Base-by-base conservation (phyloP, 1,140 invertebrate genomes). In the Lerema accius region DNA sequence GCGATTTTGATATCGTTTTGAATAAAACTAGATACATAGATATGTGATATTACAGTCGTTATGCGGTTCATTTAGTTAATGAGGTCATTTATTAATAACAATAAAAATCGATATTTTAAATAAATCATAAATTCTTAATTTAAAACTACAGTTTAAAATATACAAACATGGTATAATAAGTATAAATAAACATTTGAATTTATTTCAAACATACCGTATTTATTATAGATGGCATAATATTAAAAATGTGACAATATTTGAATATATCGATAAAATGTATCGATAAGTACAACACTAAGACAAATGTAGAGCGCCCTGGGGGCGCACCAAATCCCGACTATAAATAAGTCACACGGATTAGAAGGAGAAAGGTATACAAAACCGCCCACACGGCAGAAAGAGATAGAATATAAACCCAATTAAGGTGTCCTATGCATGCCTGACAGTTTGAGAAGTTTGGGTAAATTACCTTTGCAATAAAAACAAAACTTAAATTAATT, bases 261-360 rank as follows among this genome's bases (percentile, higher is more conserved):
- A 63, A 50, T 4, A 28, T 39, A 64, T 64, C 43, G 62, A 56
- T 48, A 32, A 3, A 40, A 60, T 53, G 46, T 65, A 67, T 56
- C 51, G 50, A 69, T 37, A 66, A 51, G 48, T 16, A 61, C 80
- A 80, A 59, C 83, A 74, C 82, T 85, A 81, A 35, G 46, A 48
- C 62, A 78, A 82, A 84, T 83, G 73, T 80, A 76, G 82, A 73
- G 77, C 82, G 77, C 80, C 76, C 78, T 78, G 71, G 80, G 84
- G 82, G 81, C 72, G 75, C 72, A 73, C 63, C 75, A 66, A 68
- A 77, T 78, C 74, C 73, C 72, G 65, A 65, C 82, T 86, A 88
- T 86, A 86, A 88, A 88, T 88, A 88, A 80, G 75, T 74, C 45
- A 70, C 46, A 55, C 46, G 66, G 60, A 61, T 40, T 28, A 64